phyloP scores from a whole-genome alignment of 2,113 vertebrate genomes.

The Galeopterus variegatus region DNA sequence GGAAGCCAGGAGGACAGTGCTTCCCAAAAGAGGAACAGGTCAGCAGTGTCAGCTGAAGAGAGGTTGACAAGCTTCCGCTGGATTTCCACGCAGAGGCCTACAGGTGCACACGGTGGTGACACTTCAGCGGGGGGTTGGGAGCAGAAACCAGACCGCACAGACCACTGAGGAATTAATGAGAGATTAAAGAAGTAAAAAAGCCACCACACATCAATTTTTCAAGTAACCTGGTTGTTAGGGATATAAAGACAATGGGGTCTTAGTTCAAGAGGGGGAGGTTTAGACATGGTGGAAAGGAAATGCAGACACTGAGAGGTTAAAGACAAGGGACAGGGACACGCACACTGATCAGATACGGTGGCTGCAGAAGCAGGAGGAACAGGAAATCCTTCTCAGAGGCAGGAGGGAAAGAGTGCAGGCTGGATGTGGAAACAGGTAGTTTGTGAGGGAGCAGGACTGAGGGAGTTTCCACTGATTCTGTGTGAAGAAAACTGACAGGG shows the following conservation, averaged over 20 bases:
- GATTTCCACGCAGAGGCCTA: neutral
- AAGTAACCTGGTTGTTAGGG: conserved; percentile 35
- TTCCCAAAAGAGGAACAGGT: neutral
- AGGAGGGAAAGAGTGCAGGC: neutral
- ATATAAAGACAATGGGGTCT: neutral
- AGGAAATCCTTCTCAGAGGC: neutral
- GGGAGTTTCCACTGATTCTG: neutral
- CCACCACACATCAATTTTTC: neutral
- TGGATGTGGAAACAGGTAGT: neutral
- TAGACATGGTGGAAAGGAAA: neutral
- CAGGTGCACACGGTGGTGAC: rapidly evolving
- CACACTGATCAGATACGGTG: neutral
- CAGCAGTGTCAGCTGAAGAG: neutral
- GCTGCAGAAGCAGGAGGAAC: neutral
- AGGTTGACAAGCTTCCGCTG: neutral
- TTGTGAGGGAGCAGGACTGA: neutral
- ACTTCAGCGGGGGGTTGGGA: neutral
- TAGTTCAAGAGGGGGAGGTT: neutral
- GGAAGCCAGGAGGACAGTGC: neutral
- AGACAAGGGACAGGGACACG: too few species aligned
- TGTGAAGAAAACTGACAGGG: neutral
- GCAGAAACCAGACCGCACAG: neutral
- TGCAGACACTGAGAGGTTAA: neutral
- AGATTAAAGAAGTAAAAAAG: neutral
- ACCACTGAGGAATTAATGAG: neutral